Base-by-base conservation (phyloP, 2,888 invertebrate species). In the Phragmatobia fuliginosa region DNA sequence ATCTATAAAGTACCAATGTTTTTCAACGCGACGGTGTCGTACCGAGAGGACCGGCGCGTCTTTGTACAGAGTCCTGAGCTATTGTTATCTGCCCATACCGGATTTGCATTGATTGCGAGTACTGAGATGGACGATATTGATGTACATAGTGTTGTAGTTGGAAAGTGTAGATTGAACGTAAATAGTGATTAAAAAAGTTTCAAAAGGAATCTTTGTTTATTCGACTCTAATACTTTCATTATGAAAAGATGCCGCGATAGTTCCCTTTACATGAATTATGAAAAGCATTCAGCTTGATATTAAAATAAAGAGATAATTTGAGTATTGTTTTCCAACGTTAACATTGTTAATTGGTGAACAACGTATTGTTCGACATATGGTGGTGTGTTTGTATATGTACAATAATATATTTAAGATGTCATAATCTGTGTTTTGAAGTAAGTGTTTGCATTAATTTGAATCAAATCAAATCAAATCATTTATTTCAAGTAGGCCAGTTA, bases 1-100 rank as follows among this genome's bases (percentile, higher is more conserved):
- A 85, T 85, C 86, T 81, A 28, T 56, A 67, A 73, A 72, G 71
- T 81, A 80, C 83, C 79, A 82, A 83, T 84, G 80, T 85, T 85
- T 84, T 79, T 81, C 80, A 76, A 25, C 67, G 33, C 33, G 61
- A 1, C 28, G 36, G 31, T 8, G 32, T 6, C 31, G 38, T 25
- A 2, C n/a, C n/a, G 14, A 25, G 33, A 6, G 64, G 49, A 59
- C 56, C n/a, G 36, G 61, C 45, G 21, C 4, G 33, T 56, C 49
- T 64, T 71, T 71, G 71, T 70, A 16, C 36, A 25, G 11, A 31
- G 10, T 63, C 38, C 56, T 68, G 45, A 16, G 62, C 66, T 28
- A 49, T 62, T 66, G 66, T 70, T 63, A 25, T 49, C 58, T 8
- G 5, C 3, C 58, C 59, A 52, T 49, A 66, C 59, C 38, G 59